These are phyloP conservation scores for Cabera pusaria DNA, from an alignment of 2,888 invertebrate species.

Conservation along the genomic window DNA sequence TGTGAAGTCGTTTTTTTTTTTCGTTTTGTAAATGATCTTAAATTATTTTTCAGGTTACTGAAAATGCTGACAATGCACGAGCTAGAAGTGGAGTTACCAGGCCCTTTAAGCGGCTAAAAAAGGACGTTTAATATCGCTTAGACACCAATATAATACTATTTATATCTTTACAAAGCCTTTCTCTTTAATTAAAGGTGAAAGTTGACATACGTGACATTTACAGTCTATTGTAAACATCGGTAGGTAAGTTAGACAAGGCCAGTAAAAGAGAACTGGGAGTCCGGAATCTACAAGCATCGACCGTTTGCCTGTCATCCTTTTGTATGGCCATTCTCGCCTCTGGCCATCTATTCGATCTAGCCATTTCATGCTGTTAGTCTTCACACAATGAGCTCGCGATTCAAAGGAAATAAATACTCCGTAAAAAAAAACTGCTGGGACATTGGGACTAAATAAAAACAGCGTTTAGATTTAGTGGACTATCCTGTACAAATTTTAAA, in stretches of 20 bases:
- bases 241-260: constrained; percentile 67
- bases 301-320: constrained; percentile 30
- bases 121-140: too few species aligned
- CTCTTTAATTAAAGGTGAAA: constrained; percentile 45
- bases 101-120: too few species aligned
- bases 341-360: constrained; percentile 7
- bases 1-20: too few species aligned
- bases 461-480: too few species aligned
- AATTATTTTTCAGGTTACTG: too few species aligned
- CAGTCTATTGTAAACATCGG: constrained; percentile 34
- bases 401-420: constrained; percentile 1
- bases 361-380: constrained; percentile 9
- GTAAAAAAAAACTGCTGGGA: too few species aligned
- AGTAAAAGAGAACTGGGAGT: constrained; percentile 39
- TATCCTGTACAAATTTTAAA: too few species aligned
- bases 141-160: too few species aligned
- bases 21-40: too few species aligned
- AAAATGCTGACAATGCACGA: too few species aligned
- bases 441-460: too few species aligned
- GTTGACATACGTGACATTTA: constrained; percentile 46
- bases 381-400: constrained; percentile 3
- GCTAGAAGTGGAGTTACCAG: too few species aligned
- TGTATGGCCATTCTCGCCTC: constrained; percentile 11
- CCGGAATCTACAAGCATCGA: constrained; percentile 56
- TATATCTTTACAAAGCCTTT: not conserved